Conservation (phyloP, 2,113 vertebrate species). For the Oenanthe oenanthe region DNA sequence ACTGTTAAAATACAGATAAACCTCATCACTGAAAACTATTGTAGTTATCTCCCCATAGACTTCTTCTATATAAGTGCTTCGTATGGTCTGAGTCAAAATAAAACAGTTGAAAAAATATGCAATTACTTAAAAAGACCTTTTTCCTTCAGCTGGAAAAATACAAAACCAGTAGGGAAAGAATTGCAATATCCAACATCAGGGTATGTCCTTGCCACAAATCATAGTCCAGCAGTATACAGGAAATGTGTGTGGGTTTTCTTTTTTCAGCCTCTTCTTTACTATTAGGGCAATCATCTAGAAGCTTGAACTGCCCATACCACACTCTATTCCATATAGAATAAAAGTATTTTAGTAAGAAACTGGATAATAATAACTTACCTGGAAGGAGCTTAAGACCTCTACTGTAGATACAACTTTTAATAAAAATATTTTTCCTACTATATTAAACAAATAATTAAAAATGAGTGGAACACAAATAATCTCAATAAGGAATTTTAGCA, state of each 20-base stretch:
- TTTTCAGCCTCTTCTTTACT: neutral
- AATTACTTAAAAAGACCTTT: neutral
- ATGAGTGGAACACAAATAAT: neutral
- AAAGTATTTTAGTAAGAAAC: neutral
- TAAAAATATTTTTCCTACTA: neutral
- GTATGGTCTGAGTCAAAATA: neutral
- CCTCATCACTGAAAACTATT: neutral
- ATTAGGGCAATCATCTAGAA: neutral
- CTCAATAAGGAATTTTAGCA: neutral
- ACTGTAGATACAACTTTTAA: neutral
- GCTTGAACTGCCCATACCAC: neutral
- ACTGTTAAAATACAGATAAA: slow-evolving; percentile 49
- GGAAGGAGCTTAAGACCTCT: neutral
- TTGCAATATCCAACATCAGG: fast-evolving
- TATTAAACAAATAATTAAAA: neutral
- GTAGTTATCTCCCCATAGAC: neutral
- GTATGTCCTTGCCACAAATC: neutral
- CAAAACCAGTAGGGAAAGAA: neutral
- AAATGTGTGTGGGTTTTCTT: neutral
- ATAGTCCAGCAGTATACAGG: neutral
- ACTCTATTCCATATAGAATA: neutral
- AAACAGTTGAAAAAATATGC: neutral
- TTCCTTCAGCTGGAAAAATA: neutral
- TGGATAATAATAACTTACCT: slow-evolving; percentile 17
- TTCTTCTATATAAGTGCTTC: neutral